Evolutionary conservation across 1,140 invertebrate species (phyloP).

Genomic region (Subanguina moxae): DNA sequence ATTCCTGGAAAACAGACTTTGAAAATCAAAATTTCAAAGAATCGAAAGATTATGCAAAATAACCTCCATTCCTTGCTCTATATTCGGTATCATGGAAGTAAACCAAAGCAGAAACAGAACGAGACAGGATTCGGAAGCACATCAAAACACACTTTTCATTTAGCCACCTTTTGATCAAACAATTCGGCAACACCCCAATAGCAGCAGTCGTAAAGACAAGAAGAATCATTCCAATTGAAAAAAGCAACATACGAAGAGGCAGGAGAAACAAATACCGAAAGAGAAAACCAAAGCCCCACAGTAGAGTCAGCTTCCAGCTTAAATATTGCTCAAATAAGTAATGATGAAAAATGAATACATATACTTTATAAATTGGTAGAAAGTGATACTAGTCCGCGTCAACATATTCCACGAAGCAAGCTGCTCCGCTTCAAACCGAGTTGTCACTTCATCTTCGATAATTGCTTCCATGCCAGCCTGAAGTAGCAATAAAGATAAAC

Average conservation of each 20-base stretch:
- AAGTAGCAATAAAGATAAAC: background rate
- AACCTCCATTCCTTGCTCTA: slow-evolving; percentile 36
- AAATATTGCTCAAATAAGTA: slow-evolving; percentile 10
- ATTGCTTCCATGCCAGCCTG: slow-evolving; percentile 56
- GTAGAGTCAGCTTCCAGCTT: slow-evolving; percentile 53
- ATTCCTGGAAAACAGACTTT: slow-evolving; percentile 66
- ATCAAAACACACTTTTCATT: slow-evolving; percentile 37
- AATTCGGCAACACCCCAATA: slow-evolving; percentile 52
- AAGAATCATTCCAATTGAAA: slow-evolving; percentile 43
- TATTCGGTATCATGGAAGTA: slow-evolving; percentile 74
- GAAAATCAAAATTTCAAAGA: slow-evolving; percentile 2
- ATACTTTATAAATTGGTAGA: slow-evolving; percentile 49
- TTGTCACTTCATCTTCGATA: slow-evolving; percentile 59
- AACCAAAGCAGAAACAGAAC: slow-evolving; percentile 80
- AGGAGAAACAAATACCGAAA: slow-evolving; percentile 53
- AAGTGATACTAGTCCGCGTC: slow-evolving; percentile 49
- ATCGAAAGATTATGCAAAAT: slow-evolving; percentile 2
- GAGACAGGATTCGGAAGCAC: slow-evolving; percentile 77
- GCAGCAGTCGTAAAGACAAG: slow-evolving; percentile 48
- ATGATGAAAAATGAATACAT: slow-evolving; percentile 10
- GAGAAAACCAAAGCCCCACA: slow-evolving; percentile 52
- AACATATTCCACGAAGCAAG: slow-evolving; percentile 57
- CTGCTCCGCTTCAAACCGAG: slow-evolving; percentile 56
- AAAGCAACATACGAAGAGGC: slow-evolving; percentile 50
- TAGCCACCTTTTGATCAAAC: slow-evolving; percentile 31